These are phyloP conservation scores for Caenorhabditis briggsae DNA, from an alignment of 1,140 invertebrate genomes.

Conservation along the genomic window DNA sequence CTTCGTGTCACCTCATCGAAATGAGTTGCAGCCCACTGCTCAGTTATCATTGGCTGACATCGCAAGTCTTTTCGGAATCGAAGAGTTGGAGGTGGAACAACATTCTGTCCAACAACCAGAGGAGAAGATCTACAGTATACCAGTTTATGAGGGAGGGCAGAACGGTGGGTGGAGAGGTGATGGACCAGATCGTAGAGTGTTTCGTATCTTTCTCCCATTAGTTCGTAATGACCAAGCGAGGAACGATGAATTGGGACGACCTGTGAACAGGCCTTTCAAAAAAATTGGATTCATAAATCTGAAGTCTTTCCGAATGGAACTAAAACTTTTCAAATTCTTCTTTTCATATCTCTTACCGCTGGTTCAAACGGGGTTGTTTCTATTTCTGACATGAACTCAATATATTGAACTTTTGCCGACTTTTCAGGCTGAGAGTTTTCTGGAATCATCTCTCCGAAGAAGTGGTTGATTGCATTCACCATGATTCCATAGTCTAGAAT, in stretches of 20 bases:
- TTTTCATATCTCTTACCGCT: not conserved
- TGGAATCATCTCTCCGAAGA: conserved; percentile 20
- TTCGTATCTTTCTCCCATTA: conserved; percentile 34
- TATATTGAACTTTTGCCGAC: not conserved
- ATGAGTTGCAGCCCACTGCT: conserved; percentile 54
- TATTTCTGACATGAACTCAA: conserved; percentile 45
- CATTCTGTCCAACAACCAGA: not conserved
- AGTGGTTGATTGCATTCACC: conserved; percentile 13
- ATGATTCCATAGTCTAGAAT: conserved; percentile 34
- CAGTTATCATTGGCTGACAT: conserved; percentile 34
- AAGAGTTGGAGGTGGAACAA: not conserved
- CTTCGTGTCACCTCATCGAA: conserved; percentile 1
- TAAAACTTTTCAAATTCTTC: too few relatives aligned
- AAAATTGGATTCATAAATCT: too few relatives aligned
- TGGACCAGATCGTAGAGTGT: conserved; percentile 52
- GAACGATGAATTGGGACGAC: conserved; percentile 27
- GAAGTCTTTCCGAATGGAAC: too few relatives aligned
- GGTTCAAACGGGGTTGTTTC: conserved; percentile 31
- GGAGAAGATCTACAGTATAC: conserved; percentile 48
- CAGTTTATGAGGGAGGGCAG: conserved; percentile 6
- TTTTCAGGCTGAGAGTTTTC: not conserved
- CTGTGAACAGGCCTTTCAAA: too few relatives aligned
- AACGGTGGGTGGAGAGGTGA: conserved; percentile 26
- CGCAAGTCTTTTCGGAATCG: not conserved
- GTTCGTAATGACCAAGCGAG: conserved; percentile 20